A percentile compares a stretch with the other conserved stretches of the same genome.
Conservation (phyloP, 1,140 invertebrate genomes). For the Camponotus pennsylvanicus region DNA sequence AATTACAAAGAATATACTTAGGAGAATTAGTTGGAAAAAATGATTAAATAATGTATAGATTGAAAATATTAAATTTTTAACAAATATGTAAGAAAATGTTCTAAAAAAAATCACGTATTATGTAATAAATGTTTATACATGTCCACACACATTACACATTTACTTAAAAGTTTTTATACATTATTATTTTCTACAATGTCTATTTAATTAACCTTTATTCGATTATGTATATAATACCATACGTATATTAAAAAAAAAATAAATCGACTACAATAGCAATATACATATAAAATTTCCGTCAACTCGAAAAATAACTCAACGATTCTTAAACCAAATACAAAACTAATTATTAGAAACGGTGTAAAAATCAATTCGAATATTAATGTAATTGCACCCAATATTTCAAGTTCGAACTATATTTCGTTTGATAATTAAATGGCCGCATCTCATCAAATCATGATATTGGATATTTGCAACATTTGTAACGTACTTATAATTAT, state of each 20-base stretch:
- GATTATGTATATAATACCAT: neutral
- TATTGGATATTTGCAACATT: neutral
- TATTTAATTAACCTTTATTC: neutral
- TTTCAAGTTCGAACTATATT: neutral
- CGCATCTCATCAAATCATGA: neutral
- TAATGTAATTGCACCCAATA: neutral
- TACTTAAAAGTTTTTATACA: too few relatives aligned
- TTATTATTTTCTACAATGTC: too few relatives aligned
- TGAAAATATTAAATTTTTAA: too few relatives aligned
- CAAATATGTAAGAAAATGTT: too few relatives aligned
- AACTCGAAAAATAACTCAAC: neutral
- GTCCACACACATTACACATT: too few relatives aligned
- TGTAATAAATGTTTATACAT: too few relatives aligned
- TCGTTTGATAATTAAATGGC: neutral
- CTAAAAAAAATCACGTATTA: too few relatives aligned
- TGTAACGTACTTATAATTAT: neutral
- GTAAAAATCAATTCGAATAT: constrained; percentile 2
- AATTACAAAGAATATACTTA: neutral
- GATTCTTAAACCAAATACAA: constrained; percentile 17
- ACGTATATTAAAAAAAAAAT: neutral
- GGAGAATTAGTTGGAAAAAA: neutral
- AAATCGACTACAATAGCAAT: constrained; percentile 2
- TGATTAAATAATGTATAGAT: neutral
- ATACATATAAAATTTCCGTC: neutral
- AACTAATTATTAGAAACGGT: constrained; percentile 8